phyloP scores from a whole-genome alignment of 2,797 vertebrate genomes.

The Onychomys leucogaster region DNA sequence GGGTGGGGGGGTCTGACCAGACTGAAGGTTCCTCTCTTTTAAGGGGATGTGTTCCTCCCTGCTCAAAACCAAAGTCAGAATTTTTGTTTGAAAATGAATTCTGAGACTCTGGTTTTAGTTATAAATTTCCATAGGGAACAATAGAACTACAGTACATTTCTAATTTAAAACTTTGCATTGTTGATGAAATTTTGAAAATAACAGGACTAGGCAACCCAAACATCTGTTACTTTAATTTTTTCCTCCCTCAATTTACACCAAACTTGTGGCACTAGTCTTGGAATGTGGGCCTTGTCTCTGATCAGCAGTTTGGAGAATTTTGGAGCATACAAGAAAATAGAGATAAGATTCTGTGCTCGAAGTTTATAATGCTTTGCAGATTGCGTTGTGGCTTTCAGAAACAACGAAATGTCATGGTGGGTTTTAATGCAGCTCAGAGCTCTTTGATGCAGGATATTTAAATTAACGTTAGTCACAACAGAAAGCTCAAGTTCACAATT shows the following conservation, averaged over 20 bases:
- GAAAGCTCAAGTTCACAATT: slow-evolving; percentile 76
- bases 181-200: slow-evolving; percentile 82
- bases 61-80: slow-evolving; percentile 66
- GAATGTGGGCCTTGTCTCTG: slow-evolving; percentile 45
- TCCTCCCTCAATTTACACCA: slow-evolving; percentile 71
- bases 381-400: slow-evolving; percentile 55
- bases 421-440: slow-evolving; percentile 39
- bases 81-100: slow-evolving; percentile 76
- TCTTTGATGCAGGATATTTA: slow-evolving; percentile 75
- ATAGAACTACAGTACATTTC: slow-evolving; percentile 70
- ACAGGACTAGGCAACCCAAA: slow-evolving; percentile 69
- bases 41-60: not conserved
- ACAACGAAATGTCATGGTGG: slow-evolving; percentile 4
- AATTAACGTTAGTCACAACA: slow-evolving; percentile 77
- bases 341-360: slow-evolving; percentile 73
- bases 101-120: slow-evolving; percentile 78
- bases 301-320: slow-evolving; percentile 68
- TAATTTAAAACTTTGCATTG: slow-evolving; percentile 78
- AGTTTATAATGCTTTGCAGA: slow-evolving; percentile 72
- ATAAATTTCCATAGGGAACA: slow-evolving; percentile 78
- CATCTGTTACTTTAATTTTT: slow-evolving; percentile 77
- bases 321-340: slow-evolving; percentile 59
- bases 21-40: slow-evolving; percentile 44
- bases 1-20: not conserved
- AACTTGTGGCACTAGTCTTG: slow-evolving; percentile 74